Conservation (phyloP, 64 coral and sea anemone genomes). For the Actinia equina region DNA sequence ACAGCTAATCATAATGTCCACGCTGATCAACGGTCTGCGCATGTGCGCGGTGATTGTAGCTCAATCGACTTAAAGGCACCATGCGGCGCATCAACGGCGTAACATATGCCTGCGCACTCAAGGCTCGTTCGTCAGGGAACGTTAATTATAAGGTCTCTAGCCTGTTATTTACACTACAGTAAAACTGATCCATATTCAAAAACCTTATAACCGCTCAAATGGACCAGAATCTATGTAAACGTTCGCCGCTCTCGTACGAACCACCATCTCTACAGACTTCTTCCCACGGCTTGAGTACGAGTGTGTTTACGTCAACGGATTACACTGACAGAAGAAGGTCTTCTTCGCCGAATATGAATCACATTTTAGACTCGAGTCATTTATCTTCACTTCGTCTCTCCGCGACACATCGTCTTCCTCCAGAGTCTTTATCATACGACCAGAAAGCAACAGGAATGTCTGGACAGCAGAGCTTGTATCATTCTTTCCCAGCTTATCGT, state of each 20-base stretch:
- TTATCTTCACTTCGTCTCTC: slow-evolving; percentile 82
- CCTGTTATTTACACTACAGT: slow-evolving; percentile 81
- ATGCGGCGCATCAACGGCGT: slow-evolving; percentile 94
- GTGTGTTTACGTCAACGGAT: slow-evolving; percentile 10
- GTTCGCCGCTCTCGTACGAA: slow-evolving; percentile 66
- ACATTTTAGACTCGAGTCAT: slow-evolving; percentile 77
- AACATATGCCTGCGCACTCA: slow-evolving; percentile 96
- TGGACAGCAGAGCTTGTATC: slow-evolving; percentile 85
- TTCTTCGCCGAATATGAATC: slow-evolving; percentile 77
- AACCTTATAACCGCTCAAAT: slow-evolving; percentile 68
- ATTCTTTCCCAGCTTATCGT: slow-evolving; percentile 94
- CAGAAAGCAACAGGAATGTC: slow-evolving; percentile 90
- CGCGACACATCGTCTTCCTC: slow-evolving; percentile 64
- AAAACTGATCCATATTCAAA: slow-evolving; percentile 96
- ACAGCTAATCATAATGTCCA: slow-evolving; percentile 91
- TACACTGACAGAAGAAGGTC: slow-evolving; percentile 65
- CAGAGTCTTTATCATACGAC: slow-evolving; percentile 79
- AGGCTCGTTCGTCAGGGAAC: slow-evolving; percentile 80
- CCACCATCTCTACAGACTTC: slow-evolving; percentile 50
- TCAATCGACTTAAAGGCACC: slow-evolving; percentile 86
- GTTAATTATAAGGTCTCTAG: slow-evolving; percentile 85
- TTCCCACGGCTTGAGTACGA: slow-evolving; percentile 18
- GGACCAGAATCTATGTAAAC: slow-evolving; percentile 76
- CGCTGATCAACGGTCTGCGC: slow-evolving; percentile 85
- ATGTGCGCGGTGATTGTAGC: slow-evolving; percentile 72